phyloP scores from a whole-genome alignment of 2,797 vertebrate species.

The Myoxocephalus aenaeus region DNA sequence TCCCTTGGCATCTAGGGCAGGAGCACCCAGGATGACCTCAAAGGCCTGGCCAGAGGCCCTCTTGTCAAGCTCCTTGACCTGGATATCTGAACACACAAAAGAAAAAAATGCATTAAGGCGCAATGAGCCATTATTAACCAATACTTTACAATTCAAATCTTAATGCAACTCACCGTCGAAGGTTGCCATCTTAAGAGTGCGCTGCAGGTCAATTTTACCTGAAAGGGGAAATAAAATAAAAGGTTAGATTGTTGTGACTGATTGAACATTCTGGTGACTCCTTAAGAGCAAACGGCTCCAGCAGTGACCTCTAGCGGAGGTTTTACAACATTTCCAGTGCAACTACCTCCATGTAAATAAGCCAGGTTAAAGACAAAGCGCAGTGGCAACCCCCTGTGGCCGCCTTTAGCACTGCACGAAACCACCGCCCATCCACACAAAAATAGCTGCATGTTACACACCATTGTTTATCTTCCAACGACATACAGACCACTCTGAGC shows the following conservation, averaged over 20 bases:
- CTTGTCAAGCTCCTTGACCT: conserved; percentile 96
- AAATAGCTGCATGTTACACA: conserved; percentile 7
- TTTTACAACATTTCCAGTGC: not conserved
- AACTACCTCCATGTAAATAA: not conserved
- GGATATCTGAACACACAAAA: conserved; percentile 81
- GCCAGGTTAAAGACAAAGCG: not conserved
- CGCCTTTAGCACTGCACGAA: conserved; percentile 41
- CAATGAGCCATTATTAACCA: not conserved
- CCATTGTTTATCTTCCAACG: conserved; percentile 46
- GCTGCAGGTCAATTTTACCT: conserved; percentile 57
- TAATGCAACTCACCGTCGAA: conserved; percentile 61
- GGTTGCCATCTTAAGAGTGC: conserved; percentile 67
- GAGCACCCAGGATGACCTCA: conserved; percentile 91
- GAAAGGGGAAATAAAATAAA: not conserved
- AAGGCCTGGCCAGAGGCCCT: conserved; percentile 96
- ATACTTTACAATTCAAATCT: not conserved
- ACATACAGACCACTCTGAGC: not conserved
- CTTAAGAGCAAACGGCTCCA: not conserved
- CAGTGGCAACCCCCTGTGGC: conserved; percentile 38
- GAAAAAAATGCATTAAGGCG: not conserved
- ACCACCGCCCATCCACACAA: conserved; percentile 80
- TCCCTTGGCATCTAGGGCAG: conserved; percentile 87
- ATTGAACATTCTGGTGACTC: not conserved
- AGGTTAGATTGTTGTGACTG: not conserved
- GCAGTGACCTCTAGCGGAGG: conserved; percentile 36